Percentiles rank a stretch among this genome's conserved stretches.
Evolutionary conservation across 2,113 vertebrate genomes (phyloP).

Genomic region (Hassar affinis): DNA sequence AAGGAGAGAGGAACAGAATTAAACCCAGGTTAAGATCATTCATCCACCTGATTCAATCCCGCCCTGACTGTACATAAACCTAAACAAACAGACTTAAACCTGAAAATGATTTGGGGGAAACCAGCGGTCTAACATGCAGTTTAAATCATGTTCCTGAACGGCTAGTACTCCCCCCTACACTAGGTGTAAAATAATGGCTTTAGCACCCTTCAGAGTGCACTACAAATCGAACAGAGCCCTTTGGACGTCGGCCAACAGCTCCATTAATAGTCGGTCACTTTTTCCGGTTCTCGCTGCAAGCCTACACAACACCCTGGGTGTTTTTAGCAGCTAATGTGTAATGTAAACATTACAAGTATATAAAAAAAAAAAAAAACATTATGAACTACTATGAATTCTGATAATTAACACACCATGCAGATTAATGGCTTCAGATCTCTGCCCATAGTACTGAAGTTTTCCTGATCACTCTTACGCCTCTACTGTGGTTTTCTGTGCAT

Average conservation of each 20-base stretch:
- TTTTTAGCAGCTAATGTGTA: neutral
- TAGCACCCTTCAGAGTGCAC: neutral
- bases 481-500: neutral
- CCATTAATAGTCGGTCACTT: conserved; percentile 10
- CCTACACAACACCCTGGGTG: neutral
- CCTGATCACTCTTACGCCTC: no score
- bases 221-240: neutral
- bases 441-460: no score
- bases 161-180: neutral
- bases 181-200: neutral
- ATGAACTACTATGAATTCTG: neutral
- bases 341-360: conserved; percentile 2
- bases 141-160: neutral
- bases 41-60: neutral
- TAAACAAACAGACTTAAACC: neutral
- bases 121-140: neutral
- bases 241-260: conserved; percentile 1
- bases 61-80: neutral
- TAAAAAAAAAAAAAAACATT: neutral
- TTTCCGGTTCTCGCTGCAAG: neutral
- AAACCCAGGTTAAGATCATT: neutral
- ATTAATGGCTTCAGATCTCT: no score
- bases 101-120: no score
- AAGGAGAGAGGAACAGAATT: conserved; percentile 35
- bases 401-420: no score